Conservation (phyloP, 1,140 invertebrate genomes). For the Drosophila chauvacae region DNA sequence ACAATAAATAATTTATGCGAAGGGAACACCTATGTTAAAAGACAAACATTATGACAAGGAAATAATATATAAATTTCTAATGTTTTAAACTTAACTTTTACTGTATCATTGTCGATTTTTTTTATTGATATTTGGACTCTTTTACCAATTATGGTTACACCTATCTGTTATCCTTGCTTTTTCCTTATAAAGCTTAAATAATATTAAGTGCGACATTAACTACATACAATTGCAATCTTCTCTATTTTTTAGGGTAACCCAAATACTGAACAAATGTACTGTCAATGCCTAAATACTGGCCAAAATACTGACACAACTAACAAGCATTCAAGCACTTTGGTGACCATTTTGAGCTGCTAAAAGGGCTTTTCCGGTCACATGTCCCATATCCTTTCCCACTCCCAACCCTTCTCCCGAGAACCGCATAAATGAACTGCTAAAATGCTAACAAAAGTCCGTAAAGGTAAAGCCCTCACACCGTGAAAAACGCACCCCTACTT, state of each 20-base stretch:
- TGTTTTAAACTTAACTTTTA: no score
- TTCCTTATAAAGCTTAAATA: no score
- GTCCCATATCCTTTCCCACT: constrained; percentile 24
- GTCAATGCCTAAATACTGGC: neutral
- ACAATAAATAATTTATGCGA: neutral
- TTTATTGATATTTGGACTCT: no score
- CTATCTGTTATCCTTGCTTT: no score
- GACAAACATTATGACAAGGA: no score
- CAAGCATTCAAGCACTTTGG: constrained; percentile 53
- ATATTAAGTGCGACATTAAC: no score
- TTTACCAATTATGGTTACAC: no score
- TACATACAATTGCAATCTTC: no score
- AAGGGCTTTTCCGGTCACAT: constrained; percentile 70
- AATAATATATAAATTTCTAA: no score
- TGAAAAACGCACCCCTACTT: constrained; percentile 57
- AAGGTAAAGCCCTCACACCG: constrained; percentile 47
- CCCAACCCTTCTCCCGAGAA: constrained; percentile 15
- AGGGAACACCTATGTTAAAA: neutral
- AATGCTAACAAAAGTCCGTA: constrained; percentile 72
- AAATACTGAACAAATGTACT: neutral
- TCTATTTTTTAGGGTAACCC: no score
- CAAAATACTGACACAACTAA: constrained; percentile 19
- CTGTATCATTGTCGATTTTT: no score
- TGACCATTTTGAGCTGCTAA: constrained; percentile 57
- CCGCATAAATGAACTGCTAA: constrained; percentile 80